Percentiles rank a stretch among this genome's conserved stretches.
Evolutionary conservation across 2,113 vertebrate species (phyloP).

Genomic region (Scomber colias): DNA sequence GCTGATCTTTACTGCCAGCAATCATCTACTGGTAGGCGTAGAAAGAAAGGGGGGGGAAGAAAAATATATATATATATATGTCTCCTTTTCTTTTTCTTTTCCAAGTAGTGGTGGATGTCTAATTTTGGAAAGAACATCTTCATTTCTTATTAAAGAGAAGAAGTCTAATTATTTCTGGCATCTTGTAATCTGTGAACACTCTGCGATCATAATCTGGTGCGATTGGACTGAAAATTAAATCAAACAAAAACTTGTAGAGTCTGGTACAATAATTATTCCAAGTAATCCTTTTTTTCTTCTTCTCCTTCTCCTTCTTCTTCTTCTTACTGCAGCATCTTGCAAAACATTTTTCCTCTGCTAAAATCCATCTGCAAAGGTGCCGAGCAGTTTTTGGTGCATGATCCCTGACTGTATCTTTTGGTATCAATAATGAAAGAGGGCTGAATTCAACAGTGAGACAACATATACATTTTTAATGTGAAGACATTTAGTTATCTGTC

Average conservation of each 20-base stretch:
- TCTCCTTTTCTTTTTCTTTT: background rate
- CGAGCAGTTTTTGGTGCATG: conserved; percentile 5
- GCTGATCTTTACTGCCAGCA: conserved; percentile 48
- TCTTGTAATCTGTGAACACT: conserved; percentile 30
- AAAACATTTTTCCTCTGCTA: background rate
- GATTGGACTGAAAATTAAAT: background rate
- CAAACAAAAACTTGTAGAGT: conserved; percentile 7
- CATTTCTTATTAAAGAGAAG: conserved; percentile 37
- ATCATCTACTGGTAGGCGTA: conserved; percentile 39
- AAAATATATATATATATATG: conserved; percentile 19
- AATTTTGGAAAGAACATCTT: conserved; percentile 41
- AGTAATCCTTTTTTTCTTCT: background rate
- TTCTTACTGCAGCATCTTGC: background rate
- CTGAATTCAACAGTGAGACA: conserved; percentile 26
- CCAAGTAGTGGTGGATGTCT: conserved; percentile 32
- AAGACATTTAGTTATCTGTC: conserved; percentile 49
- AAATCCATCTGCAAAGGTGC: background rate
- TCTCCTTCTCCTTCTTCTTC: too few relatives aligned
- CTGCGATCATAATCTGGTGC: background rate
- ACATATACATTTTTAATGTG: conserved; percentile 50
- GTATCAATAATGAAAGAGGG: conserved; percentile 57
- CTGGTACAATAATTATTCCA: background rate
- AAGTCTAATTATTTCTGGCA: conserved; percentile 39
- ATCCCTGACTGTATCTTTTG: conserved; percentile 30
- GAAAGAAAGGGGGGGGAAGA: background rate